phyloP scores from a whole-genome alignment of 2,888 invertebrate species.

The Andrena flavipes region DNA sequence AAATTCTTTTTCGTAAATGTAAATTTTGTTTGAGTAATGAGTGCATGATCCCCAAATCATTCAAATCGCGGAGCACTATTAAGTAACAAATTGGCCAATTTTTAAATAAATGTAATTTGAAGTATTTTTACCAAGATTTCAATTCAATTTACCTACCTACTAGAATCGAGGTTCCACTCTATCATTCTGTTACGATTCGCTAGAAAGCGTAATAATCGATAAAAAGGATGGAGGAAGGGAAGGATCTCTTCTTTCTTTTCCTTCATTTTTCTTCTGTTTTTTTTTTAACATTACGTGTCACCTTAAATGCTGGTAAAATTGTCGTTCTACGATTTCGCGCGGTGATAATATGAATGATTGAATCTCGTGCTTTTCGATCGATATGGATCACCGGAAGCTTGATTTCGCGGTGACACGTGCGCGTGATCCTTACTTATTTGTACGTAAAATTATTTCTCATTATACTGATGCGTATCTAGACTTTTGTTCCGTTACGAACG shows the following conservation, averaged over 20 bases:
- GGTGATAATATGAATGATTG: slow-evolving; percentile 13
- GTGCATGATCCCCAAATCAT: no score
- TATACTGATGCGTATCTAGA: slow-evolving; percentile 73
- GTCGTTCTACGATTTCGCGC: slow-evolving; percentile 15
- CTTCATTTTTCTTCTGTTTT: slow-evolving; percentile 9
- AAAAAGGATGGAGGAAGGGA: slow-evolving; percentile 22
- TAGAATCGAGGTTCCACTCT: slow-evolving; percentile 24
- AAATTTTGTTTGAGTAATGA: no score
- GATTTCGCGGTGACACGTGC: slow-evolving; percentile 29
- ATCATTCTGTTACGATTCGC: background rate
- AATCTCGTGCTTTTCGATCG: slow-evolving; percentile 17
- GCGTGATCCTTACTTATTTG: slow-evolving; percentile 67
- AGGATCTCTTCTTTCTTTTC: slow-evolving; percentile 7
- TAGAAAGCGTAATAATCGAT: slow-evolving; percentile 17
- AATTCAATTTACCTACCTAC: slow-evolving; percentile 17
- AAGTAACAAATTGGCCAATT: background rate
- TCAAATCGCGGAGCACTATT: background rate
- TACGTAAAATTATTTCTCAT: slow-evolving; percentile 71
- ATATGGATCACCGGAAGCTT: slow-evolving; percentile 34
- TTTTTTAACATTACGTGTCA: slow-evolving; percentile 36
- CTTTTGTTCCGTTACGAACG: slow-evolving; percentile 73
- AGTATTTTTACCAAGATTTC: slow-evolving; percentile 8
- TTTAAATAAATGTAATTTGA: slow-evolving; percentile 4
- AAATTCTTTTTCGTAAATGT: no score
- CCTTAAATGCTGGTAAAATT: slow-evolving; percentile 38